phyloP scores from a whole-genome alignment of 1,140 invertebrate species.

The Brachionus koreanus region DNA sequence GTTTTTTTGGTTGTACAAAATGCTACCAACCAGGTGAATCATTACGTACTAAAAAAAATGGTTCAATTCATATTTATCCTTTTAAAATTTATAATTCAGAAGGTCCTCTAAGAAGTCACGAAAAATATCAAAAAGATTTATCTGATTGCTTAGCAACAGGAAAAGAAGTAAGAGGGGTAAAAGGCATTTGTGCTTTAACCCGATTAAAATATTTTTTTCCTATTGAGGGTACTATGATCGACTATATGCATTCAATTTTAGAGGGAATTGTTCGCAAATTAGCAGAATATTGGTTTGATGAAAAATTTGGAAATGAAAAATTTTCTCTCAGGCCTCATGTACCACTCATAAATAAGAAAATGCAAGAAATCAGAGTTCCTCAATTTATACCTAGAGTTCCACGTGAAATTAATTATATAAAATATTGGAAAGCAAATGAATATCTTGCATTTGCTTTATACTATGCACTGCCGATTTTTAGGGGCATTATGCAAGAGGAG shows the following conservation, averaged over 20 bases:
- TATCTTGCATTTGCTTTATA: too few relatives aligned
- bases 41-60: neutral
- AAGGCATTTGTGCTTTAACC: neutral
- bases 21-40: neutral
- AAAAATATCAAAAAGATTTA: neutral
- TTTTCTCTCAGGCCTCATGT: too few relatives aligned
- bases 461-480: too few relatives aligned
- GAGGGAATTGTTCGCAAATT: too few relatives aligned
- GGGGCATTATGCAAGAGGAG: too few relatives aligned
- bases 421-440: too few relatives aligned
- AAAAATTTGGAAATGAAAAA: conserved; percentile 20
- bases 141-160: neutral
- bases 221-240: neutral
- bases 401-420: too few relatives aligned
- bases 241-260: too few relatives aligned
- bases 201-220: neutral
- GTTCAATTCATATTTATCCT: neutral
- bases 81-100: neutral
- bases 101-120: neutral
- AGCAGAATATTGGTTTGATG: too few relatives aligned
- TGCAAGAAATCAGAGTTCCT: too few relatives aligned
- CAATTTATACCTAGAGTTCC: too few relatives aligned
- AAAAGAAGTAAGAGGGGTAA: neutral
- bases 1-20: neutral
- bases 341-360: too few relatives aligned